These are phyloP conservation scores for Ochropleura leucogaster DNA, from an alignment of 2,888 invertebrate species.

Conservation along the genomic window DNA sequence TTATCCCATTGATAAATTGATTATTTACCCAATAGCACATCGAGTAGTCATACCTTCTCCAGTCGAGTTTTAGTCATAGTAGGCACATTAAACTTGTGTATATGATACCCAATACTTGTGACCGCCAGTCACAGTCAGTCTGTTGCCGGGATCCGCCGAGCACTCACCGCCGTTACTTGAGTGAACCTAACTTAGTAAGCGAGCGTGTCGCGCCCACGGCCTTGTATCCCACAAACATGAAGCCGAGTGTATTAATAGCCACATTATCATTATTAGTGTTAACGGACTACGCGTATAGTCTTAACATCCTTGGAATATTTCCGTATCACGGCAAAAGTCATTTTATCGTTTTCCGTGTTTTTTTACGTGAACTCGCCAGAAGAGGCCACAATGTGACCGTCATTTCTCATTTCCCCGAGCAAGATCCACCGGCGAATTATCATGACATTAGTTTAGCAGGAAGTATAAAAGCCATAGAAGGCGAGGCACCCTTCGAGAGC, in stretches of 20 bases:
- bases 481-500: slow-evolving; percentile 69
- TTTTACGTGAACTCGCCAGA: slow-evolving; percentile 90
- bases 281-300: slow-evolving; percentile 61
- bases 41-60: neutral
- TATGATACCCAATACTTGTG: neutral
- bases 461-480: slow-evolving; percentile 71
- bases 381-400: slow-evolving; percentile 93
- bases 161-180: slow-evolving; percentile 11
- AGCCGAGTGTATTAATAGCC: slow-evolving; percentile 55
- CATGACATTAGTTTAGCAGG: slow-evolving; percentile 90
- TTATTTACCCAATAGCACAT: neutral
- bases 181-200: neutral
- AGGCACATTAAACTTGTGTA: neutral
- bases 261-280: slow-evolving; percentile 65
- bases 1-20: slow-evolving; percentile 1
- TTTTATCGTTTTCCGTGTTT: slow-evolving; percentile 91
- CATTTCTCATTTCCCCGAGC: slow-evolving; percentile 91
- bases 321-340: slow-evolving; percentile 93
- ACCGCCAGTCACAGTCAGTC: slow-evolving; percentile 23
- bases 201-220: slow-evolving; percentile 24
- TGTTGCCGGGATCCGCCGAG: slow-evolving; percentile 21
- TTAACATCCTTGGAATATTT: slow-evolving; percentile 92
- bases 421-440: slow-evolving; percentile 88
- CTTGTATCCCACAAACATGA: slow-evolving; percentile 66
- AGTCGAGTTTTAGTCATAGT: neutral